Conservation (phyloP, 1,140 invertebrate genomes). For the Eciton burchellii region DNA sequence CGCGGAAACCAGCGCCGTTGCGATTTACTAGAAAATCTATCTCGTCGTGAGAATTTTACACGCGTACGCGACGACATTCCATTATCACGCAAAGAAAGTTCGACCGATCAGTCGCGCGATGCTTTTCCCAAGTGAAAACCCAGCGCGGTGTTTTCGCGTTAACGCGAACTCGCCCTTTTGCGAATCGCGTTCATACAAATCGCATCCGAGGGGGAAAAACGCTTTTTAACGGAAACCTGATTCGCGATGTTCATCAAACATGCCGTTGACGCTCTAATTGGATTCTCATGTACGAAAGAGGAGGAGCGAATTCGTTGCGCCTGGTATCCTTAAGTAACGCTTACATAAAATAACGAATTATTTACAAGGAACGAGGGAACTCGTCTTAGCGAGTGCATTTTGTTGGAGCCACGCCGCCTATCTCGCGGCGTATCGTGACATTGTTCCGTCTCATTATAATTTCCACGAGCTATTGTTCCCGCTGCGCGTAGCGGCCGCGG, state of each 20-base stretch:
- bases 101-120: neutral
- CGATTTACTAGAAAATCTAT: conserved; percentile 8
- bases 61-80: neutral
- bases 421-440: neutral
- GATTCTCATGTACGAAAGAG: neutral
- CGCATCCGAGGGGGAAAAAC: neutral
- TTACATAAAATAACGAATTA: neutral
- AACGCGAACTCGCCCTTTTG: neutral
- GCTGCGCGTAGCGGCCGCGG: conserved; percentile 5
- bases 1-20: conserved; percentile 4
- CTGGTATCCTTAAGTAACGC: too few relatives aligned
- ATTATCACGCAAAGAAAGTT: neutral
- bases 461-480: conserved; percentile 38
- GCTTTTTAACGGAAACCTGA: neutral
- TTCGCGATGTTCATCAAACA: neutral
- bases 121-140: too few relatives aligned
- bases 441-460: conserved; percentile 26
- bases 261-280: neutral
- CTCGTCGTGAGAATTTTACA: neutral
- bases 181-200: neutral
- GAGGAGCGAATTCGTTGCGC: neutral
- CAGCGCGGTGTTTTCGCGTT: neutral
- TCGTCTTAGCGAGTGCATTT: neutral
- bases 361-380: neutral
- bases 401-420: neutral